phyloP scores from a whole-genome alignment of 1,140 invertebrate species.

The Heliconius congener region DNA sequence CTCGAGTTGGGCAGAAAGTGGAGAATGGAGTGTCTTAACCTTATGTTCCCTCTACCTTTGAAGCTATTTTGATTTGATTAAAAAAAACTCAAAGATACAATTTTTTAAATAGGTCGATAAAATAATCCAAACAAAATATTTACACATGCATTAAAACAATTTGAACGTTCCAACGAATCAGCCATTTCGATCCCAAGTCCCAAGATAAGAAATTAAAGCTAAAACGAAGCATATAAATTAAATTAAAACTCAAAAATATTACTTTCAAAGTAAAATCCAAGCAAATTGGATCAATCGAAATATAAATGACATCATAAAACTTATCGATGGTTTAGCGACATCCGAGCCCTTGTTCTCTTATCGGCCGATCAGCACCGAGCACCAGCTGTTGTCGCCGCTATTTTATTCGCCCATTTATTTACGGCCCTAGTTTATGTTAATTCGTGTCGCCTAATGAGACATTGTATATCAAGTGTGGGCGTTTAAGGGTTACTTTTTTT shows the following conservation, averaged over 20 bases:
- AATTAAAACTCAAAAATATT: not conserved
- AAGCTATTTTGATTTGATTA: no score
- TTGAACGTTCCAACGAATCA: not conserved
- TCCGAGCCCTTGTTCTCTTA: conserved; percentile 34
- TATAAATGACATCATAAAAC: conserved; percentile 15
- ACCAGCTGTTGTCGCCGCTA: conserved; percentile 47
- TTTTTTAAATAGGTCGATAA: no score
- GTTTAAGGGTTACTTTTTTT: conserved; percentile 27
- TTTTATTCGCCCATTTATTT: conserved; percentile 43
- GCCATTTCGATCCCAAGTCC: not conserved
- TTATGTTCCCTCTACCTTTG: no score
- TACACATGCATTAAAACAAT: not conserved
- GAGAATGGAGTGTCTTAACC: no score
- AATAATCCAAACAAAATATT: no score
- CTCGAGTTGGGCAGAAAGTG: no score
- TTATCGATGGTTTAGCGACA: conserved; percentile 23
- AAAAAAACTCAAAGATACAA: no score
- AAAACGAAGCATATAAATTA: not conserved
- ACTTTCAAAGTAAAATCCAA: not conserved
- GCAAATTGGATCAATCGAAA: conserved; percentile 12
- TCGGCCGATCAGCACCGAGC: conserved; percentile 34
- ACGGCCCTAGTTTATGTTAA: conserved; percentile 56
- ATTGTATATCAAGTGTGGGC: conserved; percentile 42
- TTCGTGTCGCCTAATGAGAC: conserved; percentile 56
- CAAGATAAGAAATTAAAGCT: not conserved